Percentiles rank a stretch among this genome's conserved stretches.
Evolutionary conservation across 2,113 vertebrate species (phyloP).

Genomic region (Hippocampus barbouri): DNA sequence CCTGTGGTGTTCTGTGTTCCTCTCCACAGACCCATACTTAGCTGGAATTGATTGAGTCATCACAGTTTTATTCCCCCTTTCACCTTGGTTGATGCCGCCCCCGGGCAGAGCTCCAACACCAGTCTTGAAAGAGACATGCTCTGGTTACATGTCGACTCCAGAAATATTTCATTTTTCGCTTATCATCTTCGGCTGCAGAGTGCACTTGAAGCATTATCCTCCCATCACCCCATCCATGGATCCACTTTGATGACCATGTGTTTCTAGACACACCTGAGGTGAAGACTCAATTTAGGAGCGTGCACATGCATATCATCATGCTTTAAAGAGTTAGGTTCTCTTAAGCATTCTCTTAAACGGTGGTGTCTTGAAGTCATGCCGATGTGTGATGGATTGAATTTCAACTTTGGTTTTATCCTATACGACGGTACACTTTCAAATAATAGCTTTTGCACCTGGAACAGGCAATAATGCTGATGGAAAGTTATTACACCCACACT

Average conservation of each 20-base stretch:
- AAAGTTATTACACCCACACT: background rate
- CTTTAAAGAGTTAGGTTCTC: constrained; percentile 13
- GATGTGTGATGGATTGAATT: background rate
- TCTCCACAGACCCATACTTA: constrained; percentile 11
- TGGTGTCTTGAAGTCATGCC: background rate
- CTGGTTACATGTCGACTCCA: constrained; percentile 44
- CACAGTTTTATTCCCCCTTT: constrained; percentile 61
- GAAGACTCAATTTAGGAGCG: constrained; percentile 42
- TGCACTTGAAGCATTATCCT: constrained; percentile 33
- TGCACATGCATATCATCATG: constrained; percentile 13
- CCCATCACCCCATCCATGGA: constrained; percentile 13
- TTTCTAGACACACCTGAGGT: constrained; percentile 27
- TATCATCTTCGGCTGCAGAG: constrained; percentile 41
- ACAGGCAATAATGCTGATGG: background rate
- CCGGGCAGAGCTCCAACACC: constrained; percentile 29
- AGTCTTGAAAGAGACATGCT: constrained; percentile 35
- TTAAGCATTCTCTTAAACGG: too few species aligned
- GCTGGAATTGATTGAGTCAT: constrained; percentile 58
- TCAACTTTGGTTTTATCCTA: background rate
- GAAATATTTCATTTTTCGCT: constrained; percentile 43
- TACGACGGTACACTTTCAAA: background rate
- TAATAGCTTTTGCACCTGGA: background rate
- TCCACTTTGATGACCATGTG: constrained; percentile 42
- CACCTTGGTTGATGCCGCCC: constrained; percentile 46
- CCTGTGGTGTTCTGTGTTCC: background rate